A percentile compares a stretch with the other conserved stretches of the same genome.
These are phyloP conservation scores for Xenentodon cancila DNA, from an alignment of 2,797 vertebrate genomes.

Conservation along the genomic window DNA sequence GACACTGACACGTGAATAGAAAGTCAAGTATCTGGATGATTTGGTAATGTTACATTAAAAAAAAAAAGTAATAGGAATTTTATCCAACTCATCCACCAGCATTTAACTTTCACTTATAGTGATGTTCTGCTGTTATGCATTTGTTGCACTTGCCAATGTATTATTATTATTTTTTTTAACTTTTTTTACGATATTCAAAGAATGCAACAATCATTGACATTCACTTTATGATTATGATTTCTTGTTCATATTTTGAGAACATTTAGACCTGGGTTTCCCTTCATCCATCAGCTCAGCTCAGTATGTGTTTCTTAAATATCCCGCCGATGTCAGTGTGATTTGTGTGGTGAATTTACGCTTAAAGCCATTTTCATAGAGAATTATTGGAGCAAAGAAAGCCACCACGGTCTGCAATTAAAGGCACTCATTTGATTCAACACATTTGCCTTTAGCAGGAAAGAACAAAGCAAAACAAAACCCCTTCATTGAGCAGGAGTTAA, in stretches of 20 bases:
- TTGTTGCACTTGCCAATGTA: background rate
- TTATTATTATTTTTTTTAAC: background rate
- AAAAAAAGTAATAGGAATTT: too few relatives aligned
- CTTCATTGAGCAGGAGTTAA: conserved; percentile 15
- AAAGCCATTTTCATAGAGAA: conserved; percentile 60
- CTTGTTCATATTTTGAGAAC: conserved; percentile 39
- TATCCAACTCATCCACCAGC: too few relatives aligned
- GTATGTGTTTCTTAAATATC: too few relatives aligned
- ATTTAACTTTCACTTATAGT: background rate
- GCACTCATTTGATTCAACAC: conserved; percentile 57
- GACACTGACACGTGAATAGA: too few relatives aligned
- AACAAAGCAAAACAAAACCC: background rate
- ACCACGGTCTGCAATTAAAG: conserved; percentile 57
- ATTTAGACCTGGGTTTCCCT: conserved; percentile 23
- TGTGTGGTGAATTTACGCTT: conserved; percentile 51
- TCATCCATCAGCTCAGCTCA: conserved; percentile 47
- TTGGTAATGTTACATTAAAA: too few relatives aligned
- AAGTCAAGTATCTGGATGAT: too few relatives aligned
- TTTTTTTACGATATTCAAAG: conserved; percentile 14
- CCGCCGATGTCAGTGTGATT: conserved; percentile 55
- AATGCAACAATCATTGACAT: conserved; percentile 49
- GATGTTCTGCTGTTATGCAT: background rate
- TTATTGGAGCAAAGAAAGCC: conserved; percentile 59
- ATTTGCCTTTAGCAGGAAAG: conserved; percentile 27
- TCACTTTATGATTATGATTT: conserved; percentile 33